Conservation (phyloP, 2,888 invertebrate species). For the Ryuthela nishihirai region DNA sequence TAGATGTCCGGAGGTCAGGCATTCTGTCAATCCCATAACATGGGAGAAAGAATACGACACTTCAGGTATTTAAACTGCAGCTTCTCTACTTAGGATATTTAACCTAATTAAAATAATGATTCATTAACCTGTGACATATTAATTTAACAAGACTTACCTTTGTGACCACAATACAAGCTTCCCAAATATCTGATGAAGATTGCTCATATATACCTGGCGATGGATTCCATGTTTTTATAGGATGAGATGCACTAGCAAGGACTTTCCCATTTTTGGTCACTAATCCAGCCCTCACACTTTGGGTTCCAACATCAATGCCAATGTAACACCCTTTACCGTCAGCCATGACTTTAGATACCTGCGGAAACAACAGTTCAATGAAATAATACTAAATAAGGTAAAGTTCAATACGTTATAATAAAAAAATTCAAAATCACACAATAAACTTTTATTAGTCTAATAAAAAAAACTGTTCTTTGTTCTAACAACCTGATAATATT, state of each 20-base stretch:
- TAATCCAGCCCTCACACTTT: conserved; percentile 81
- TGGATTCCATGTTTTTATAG: conserved; percentile 72
- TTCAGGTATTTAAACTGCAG: not conserved
- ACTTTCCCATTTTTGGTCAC: conserved; percentile 62
- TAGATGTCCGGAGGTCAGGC: too few relatives aligned
- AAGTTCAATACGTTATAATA: too few relatives aligned
- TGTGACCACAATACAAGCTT: conserved; percentile 65
- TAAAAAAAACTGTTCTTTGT: too few relatives aligned
- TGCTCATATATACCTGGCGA: conserved; percentile 78
- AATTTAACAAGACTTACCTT: conserved; percentile 65
- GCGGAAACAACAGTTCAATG: too few relatives aligned
- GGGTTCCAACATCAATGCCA: conserved; percentile 77
- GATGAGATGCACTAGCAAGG: conserved; percentile 38
- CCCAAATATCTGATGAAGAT: conserved; percentile 86
- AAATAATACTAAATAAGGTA: too few relatives aligned
- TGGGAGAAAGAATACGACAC: too few relatives aligned
- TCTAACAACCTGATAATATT: too few relatives aligned
- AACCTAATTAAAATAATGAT: not conserved
- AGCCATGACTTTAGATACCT: too few relatives aligned
- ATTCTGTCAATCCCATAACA: too few relatives aligned
- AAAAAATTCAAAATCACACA: too few relatives aligned
- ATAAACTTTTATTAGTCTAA: too few relatives aligned
- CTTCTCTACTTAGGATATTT: not conserved
- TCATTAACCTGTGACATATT: not conserved
- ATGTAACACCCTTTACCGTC: conserved; percentile 14